These are phyloP conservation scores for Hyles vespertilio DNA, from an alignment of 1,140 invertebrate species.

Conservation along the genomic window DNA sequence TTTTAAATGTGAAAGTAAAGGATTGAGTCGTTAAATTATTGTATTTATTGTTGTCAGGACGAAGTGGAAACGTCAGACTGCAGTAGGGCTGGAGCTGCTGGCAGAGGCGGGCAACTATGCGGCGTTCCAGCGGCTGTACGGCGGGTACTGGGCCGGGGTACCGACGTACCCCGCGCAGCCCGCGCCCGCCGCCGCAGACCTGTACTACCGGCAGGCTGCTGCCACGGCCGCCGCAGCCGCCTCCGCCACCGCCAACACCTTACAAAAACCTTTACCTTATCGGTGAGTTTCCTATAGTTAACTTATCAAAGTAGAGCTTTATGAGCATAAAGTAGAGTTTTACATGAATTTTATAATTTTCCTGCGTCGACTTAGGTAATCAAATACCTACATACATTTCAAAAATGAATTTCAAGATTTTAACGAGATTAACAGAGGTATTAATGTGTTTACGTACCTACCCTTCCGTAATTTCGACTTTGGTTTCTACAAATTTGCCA, in stretches of 20 bases:
- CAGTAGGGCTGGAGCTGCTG: conserved; percentile 95
- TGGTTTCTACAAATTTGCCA: no score
- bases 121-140: conserved; percentile 95
- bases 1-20: no score
- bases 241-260: conserved; percentile 81
- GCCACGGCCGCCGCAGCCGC: conserved; percentile 82
- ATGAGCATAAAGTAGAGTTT: no score
- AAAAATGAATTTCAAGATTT: no score
- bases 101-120: conserved; percentile 98
- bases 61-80: conserved; percentile 99
- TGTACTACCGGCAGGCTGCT: conserved; percentile 87
- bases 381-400: no score
- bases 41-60: conserved; percentile 82
- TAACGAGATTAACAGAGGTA: no score
- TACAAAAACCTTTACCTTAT: conserved; percentile 93
- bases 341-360: no score
- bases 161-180: conserved; percentile 78
- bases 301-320: no score
- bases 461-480: no score
- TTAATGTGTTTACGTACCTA: no score
- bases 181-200: conserved; percentile 81
- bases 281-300: conserved; percentile 58
- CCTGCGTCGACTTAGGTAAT: no score
- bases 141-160: conserved; percentile 81
- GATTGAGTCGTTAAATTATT: no score